Evolutionary conservation across 2,888 invertebrate genomes (phyloP).

Genomic region (Calliopum simillimum): DNA sequence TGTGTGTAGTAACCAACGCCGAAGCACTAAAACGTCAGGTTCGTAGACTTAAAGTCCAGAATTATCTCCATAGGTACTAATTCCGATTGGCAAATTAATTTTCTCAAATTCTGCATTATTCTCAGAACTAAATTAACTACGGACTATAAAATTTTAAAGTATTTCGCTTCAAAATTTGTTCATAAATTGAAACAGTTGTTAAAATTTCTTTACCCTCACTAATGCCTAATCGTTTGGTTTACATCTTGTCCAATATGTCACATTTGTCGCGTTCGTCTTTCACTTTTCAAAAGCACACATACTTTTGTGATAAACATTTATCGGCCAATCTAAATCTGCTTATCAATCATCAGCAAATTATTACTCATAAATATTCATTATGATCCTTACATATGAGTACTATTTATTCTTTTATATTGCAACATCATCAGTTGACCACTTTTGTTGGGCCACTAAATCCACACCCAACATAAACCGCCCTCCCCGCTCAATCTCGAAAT

Average conservation of each 20-base stretch:
- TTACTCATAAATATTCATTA: constrained; percentile 45
- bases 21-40: too few relatives aligned
- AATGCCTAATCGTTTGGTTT: constrained; percentile 4
- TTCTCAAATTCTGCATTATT: too few relatives aligned
- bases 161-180: not conserved
- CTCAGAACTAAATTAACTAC: too few relatives aligned
- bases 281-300: not conserved
- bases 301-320: too few relatives aligned
- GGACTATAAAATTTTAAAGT: not conserved
- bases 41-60: too few relatives aligned
- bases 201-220: not conserved
- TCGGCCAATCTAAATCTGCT: constrained; percentile 32
- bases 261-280: constrained; percentile 26
- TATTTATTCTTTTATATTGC: constrained; percentile 35
- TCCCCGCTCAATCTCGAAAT: not conserved
- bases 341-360: constrained; percentile 44
- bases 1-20: too few relatives aligned
- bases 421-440: constrained; percentile 50
- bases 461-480: constrained; percentile 30
- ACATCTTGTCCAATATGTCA: constrained; percentile 40
- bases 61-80: too few relatives aligned
- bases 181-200: constrained; percentile 27
- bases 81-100: too few relatives aligned
- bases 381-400: constrained; percentile 35
- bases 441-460: constrained; percentile 39